Base-by-base conservation (phyloP, 2,113 vertebrate genomes). In the Oxyura jamaicensis region DNA sequence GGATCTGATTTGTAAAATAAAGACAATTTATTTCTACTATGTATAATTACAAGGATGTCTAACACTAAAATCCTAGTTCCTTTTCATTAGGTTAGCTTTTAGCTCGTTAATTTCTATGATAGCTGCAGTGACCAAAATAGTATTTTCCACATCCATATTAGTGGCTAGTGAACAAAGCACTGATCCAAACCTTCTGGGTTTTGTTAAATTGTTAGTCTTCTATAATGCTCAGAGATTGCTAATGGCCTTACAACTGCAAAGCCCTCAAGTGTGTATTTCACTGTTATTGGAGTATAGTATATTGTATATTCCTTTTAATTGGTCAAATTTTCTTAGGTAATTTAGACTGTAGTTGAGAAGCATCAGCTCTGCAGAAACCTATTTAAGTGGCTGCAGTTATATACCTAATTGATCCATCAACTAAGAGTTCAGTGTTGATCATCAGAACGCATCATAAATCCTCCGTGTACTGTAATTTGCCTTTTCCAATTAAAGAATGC, bases 371-470 rank as follows among this genome's bases (percentile, higher is more conserved):
- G 62, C 46, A 83, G 46, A 90, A 96, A 95, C 39, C 63, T 48
- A 25, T 80, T 84, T 83, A 96, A 97, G 52, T 95, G 86, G 23
- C 79, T 88, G 67, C 86, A 93, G 94, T 94, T 92, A 79, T 71
- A 60, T 60, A 52, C 55, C 48, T 72, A 96, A 96, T 91, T 85
- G 75, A 91, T 90, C 92, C 63, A 39, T 79, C 80, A 82, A 50
- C 86, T 52, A 77, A 65, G 81, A 65, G 73, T 93, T 95, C 87
- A 82, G 13, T 19, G 48, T 42, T 48, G 67, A 78, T 93, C 65
- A 60, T 56, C 53, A 72, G 46, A 65, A 36, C 13, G 41, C 23
- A 76, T 63, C 74, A 41, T 77, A 86, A 88, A 55, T 83, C 55
- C 66, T 83, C 66, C 10, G 53, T 87, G 81, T 88, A 55, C 83